Percentiles rank a stretch among this genome's conserved stretches.
These are phyloP conservation scores for Amia ocellicauda DNA, from an alignment of 2,113 vertebrate species.

Conservation along the genomic window DNA sequence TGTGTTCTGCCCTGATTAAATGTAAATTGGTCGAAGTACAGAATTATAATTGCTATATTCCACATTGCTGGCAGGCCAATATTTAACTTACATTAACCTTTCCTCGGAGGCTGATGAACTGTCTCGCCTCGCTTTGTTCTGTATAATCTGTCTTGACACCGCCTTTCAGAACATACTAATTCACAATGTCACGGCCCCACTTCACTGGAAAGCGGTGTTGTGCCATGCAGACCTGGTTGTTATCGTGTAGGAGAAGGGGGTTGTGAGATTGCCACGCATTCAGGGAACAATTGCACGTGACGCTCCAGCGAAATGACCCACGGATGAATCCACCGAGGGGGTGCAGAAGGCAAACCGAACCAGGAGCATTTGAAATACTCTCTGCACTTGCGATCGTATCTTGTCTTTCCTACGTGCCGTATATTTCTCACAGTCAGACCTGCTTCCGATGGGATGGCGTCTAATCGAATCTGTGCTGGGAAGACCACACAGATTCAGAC, in stretches of 20 bases:
- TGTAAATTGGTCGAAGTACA: slow-evolving; percentile 45
- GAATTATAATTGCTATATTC: slow-evolving; percentile 70
- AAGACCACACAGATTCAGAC: neutral
- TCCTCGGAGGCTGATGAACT: slow-evolving; percentile 65
- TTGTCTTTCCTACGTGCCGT: too few relatives aligned
- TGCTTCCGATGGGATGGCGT: too few relatives aligned
- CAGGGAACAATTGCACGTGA: neutral
- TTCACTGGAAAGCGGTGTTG: neutral
- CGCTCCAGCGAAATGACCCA: too few relatives aligned
- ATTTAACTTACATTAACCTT: slow-evolving; percentile 78
- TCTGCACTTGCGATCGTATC: too few relatives aligned
- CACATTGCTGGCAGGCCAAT: slow-evolving; percentile 72
- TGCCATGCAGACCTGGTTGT: too few relatives aligned
- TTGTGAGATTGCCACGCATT: too few relatives aligned
- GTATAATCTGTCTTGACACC: slow-evolving; percentile 68
- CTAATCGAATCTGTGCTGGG: slow-evolving; percentile 4
- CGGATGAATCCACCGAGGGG: too few relatives aligned
- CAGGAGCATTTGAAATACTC: too few relatives aligned
- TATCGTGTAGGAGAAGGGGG: too few relatives aligned
- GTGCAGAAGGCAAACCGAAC: too few relatives aligned
- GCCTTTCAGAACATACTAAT: slow-evolving; percentile 58
- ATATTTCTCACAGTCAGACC: too few relatives aligned
- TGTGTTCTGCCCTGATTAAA: slow-evolving; percentile 56
- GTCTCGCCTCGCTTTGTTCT: slow-evolving; percentile 56
- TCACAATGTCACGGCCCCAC: slow-evolving; percentile 54